Base-by-base conservation (phyloP, 2,888 invertebrate genomes). In the Abrostola triplasia region DNA sequence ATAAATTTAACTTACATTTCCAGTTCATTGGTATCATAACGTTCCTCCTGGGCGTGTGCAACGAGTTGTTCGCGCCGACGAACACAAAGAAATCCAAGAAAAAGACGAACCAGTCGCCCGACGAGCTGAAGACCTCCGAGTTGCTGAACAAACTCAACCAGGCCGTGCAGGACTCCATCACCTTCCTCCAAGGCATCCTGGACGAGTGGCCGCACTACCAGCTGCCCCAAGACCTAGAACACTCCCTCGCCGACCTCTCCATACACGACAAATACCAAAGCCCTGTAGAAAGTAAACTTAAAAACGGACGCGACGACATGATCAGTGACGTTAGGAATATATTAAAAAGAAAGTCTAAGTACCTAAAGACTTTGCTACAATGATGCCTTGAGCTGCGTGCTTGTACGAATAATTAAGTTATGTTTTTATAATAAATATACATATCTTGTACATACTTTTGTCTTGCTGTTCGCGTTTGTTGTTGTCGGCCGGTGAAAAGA, bases 1-100 rank as follows among this genome's bases (percentile, higher is more conserved):
- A 24, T 4, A 4, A 24, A 24, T 4, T 24, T 1, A 24, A 24
- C 4, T 24, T 24, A 24, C 24, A 2, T 48, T 73, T 92, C 41
- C 92, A 96, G 96, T 95, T 96, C 69, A 89, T 96, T 73, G 95
- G 96, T 55, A 91, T 96, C 76, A 87, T 95, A 36, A 94, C 95
- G 35, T 93, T 95, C 65, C 84, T 96, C 5, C 93, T 95, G 60
- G 95, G 96, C 60, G 91, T 95, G 0, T 95, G 95, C 87, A 91
- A 92, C 81, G 95, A 95, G 63, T 72, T 95, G 35, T 85, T 92
- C 36, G 90, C 94, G 48, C 95, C 95, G 49, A 79, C 95, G 52
- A 91, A 90, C 85, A 80, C 90, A 42, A 96, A 95, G 81, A 96
- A 95, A 78, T 92, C 94, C 0, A 96, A 95, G 80, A 96, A 96